Percentiles rank a stretch among this genome's conserved stretches.
These are phyloP conservation scores for Scomber colias DNA, from an alignment of 2,113 vertebrate genomes.

Conservation along the genomic window DNA sequence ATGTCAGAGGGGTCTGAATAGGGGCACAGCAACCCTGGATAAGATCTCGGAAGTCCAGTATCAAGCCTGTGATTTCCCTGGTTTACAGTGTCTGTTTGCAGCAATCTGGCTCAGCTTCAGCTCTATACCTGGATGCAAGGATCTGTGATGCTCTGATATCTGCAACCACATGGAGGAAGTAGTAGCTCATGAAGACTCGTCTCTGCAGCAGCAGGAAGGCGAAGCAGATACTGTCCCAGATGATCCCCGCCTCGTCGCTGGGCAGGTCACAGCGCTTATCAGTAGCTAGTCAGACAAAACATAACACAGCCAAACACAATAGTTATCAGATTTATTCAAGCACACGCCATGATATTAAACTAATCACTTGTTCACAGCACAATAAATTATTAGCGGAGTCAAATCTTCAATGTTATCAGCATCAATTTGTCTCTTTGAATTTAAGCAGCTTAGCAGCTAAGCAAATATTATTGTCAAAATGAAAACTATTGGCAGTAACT, in stretches of 20 bases:
- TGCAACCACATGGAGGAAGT: slow-evolving; percentile 97
- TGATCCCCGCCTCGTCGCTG: slow-evolving; percentile 95
- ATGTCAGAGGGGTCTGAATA: neutral
- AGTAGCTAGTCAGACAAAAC: slow-evolving; percentile 7
- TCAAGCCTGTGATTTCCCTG: neutral
- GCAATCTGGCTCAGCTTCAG: neutral
- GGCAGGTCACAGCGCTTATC: slow-evolving; percentile 88
- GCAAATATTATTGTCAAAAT: neutral
- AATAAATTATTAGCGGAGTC: neutral
- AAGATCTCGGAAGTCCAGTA: no score
- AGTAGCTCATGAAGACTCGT: slow-evolving; percentile 99
- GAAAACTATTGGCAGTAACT: no score
- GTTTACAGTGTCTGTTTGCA: neutral
- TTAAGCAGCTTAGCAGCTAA: neutral
- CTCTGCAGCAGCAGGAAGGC: slow-evolving; percentile 97
- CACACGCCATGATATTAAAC: neutral
- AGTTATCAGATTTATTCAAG: neutral
- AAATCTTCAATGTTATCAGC: neutral
- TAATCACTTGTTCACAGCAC: neutral
- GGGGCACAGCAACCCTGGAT: neutral
- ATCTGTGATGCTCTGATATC: slow-evolving; percentile 98
- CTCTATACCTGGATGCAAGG: slow-evolving; percentile 93
- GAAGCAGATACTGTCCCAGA: slow-evolving; percentile 99
- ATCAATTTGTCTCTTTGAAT: neutral
- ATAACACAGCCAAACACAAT: neutral